phyloP scores from a whole-genome alignment of 1,140 invertebrate species.

The Diplogasteroides magnus region DNA sequence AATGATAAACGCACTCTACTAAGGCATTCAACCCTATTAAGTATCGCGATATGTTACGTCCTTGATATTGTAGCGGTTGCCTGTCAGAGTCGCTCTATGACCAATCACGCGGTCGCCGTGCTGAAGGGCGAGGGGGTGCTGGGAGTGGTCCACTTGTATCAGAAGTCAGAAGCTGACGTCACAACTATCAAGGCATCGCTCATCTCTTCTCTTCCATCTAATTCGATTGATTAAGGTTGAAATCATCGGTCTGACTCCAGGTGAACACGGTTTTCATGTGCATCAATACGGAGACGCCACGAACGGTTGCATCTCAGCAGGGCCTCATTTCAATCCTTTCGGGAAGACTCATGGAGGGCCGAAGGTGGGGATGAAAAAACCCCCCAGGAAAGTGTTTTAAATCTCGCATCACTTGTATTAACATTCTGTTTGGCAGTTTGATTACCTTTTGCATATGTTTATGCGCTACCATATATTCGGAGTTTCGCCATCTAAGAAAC shows the following conservation, averaged over 20 bases:
- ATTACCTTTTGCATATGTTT: no score
- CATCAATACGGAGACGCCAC: constrained; percentile 94
- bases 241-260: constrained; percentile 67
- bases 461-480: no score
- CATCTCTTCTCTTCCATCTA: constrained; percentile 30
- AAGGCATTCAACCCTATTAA: no score
- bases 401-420: no score
- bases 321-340: constrained; percentile 86
- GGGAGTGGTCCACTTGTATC: constrained; percentile 2
- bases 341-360: constrained; percentile 80
- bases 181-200: constrained; percentile 16
- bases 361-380: no score
- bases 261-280: constrained; percentile 87
- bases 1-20: no score
- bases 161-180: constrained; percentile 26
- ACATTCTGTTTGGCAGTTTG: no score
- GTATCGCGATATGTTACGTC: no score
- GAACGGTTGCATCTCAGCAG: constrained; percentile 76
- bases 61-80: no score
- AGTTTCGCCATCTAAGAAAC: no score
- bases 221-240: constrained; percentile 59
- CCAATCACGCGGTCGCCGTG: constrained; percentile 41
- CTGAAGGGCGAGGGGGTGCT: constrained; percentile 24
- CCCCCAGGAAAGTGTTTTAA: no score
- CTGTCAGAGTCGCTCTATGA: no score